Base-by-base conservation (phyloP, 37 sponge, comb jelly and placozoan genomes). In the Petrosia ficiformis region DNA sequence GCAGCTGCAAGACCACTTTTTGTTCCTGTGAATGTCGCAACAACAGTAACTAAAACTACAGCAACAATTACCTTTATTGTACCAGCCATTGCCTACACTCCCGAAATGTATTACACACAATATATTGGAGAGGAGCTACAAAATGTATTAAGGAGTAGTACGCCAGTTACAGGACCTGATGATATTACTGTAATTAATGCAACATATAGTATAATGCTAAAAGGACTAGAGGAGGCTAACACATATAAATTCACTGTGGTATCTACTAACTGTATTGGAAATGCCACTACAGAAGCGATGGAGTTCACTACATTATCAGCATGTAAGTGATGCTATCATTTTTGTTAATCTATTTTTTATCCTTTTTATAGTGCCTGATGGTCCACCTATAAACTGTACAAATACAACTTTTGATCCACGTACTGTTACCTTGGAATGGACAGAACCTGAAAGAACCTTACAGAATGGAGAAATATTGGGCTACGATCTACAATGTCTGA, bases 21-120 rank as follows among this genome's bases (percentile, higher is more conserved):
- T n/a, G n/a, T n/a, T n/a, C n/a, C n/a, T n/a, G n/a, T n/a, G n/a
- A n/a, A n/a, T n/a, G n/a, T n/a, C n/a, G n/a, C n/a, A n/a, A n/a
- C n/a, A n/a, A n/a, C n/a, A n/a, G n/a, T n/a, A n/a, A n/a, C n/a
- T n/a, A n/a, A n/a, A 14, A 63, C 10, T 19, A 14, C n/a, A n/a
- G n/a, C n/a, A n/a, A n/a, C n/a, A n/a, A n/a, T n/a, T n/a, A n/a
- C n/a, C n/a, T n/a, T n/a, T 30, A 33, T 19, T 8, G 65, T 63
- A 63, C 65, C 65, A 16, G 33, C 54, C 59, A 29, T 68, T 29
- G 42, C 79, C 1, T 68, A 68, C 57, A 78, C 67, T 68, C 59
- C 68, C 54, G 79, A n/a, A 38, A 28, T n/a, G n/a, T n/a, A n/a
- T n/a, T n/a, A n/a, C n/a, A n/a, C n/a, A n/a, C n/a, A n/a, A n/a